Evolutionary conservation across 2,888 invertebrate genomes (phyloP).

Genomic region (Desoria tigrina): DNA sequence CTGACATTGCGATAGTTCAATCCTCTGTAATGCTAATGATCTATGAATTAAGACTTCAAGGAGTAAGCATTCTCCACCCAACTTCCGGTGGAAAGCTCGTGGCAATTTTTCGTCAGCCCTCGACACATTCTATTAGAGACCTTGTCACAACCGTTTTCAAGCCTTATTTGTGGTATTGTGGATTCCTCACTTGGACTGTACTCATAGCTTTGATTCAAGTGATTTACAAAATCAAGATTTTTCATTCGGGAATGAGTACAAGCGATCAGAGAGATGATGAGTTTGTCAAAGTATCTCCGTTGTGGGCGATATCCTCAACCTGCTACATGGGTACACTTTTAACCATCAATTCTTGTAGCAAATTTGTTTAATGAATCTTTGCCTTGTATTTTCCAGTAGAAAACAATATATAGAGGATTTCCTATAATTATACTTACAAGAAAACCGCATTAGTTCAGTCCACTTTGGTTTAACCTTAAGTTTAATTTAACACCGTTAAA

Average conservation of each 20-base stretch:
- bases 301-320: conserved; percentile 9
- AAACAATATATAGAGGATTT: no score
- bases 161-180: conserved; percentile 12
- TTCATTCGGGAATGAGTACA: not conserved
- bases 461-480: no score
- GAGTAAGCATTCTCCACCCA: conserved; percentile 29
- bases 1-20: conserved; percentile 31
- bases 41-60: conserved; percentile 11
- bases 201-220: not conserved
- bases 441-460: no score
- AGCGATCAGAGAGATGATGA: not conserved
- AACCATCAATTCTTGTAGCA: no score
- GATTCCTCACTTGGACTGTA: conserved; percentile 14
- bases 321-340: not conserved
- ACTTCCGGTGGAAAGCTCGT: conserved; percentile 19
- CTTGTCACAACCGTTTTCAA: conserved; percentile 22
- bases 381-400: no score
- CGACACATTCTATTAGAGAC: conserved; percentile 15
- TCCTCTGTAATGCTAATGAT: conserved; percentile 25
- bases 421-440: no score
- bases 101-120: conserved; percentile 37
- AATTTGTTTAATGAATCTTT: no score
- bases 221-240: not conserved
- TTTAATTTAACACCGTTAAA: no score
- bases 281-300: conserved; percentile 1